A percentile compares a stretch with the other conserved stretches of the same genome.
These are phyloP conservation scores for Athene cunicularia DNA, from an alignment of 2,113 vertebrate species.

Conservation along the genomic window DNA sequence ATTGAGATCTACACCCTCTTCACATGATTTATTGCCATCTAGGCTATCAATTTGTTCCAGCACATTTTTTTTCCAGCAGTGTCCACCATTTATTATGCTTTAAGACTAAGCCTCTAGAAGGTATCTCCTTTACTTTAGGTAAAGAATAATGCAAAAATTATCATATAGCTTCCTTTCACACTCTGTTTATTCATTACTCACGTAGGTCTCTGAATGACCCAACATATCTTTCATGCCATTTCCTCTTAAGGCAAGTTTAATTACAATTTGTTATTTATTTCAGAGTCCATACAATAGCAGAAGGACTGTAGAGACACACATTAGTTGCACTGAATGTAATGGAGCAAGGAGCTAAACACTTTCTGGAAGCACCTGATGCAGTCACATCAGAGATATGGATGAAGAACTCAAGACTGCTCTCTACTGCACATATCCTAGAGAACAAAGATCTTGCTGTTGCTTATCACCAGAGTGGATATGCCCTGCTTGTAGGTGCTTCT, in stretches of 20 bases:
- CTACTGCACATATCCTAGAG: not conserved
- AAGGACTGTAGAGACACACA: not conserved
- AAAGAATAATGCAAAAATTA: not conserved
- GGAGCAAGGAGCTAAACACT: not conserved
- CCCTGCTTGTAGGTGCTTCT: not conserved
- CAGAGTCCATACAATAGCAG: not conserved
- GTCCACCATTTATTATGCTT: not conserved
- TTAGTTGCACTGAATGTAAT: not conserved
- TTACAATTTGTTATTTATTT: not conserved
- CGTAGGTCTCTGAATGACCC: not conserved
- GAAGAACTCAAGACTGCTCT: not conserved
- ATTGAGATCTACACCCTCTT: not conserved
- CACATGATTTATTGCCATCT: not conserved
- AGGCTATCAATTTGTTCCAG: not conserved
- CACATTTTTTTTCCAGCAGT: not conserved
- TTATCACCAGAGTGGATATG: not conserved
- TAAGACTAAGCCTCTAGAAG: not conserved
- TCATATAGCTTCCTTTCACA: not conserved
- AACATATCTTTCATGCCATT: not conserved
- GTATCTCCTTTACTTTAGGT: not conserved
- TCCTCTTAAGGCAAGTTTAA: not conserved
- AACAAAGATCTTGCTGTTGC: not conserved
- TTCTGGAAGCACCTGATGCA: not conserved
- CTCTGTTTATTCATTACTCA: not conserved
- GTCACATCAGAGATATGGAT: not conserved